These are phyloP conservation scores for Apeira syringaria DNA, from an alignment of 2,888 invertebrate genomes.

Conservation along the genomic window DNA sequence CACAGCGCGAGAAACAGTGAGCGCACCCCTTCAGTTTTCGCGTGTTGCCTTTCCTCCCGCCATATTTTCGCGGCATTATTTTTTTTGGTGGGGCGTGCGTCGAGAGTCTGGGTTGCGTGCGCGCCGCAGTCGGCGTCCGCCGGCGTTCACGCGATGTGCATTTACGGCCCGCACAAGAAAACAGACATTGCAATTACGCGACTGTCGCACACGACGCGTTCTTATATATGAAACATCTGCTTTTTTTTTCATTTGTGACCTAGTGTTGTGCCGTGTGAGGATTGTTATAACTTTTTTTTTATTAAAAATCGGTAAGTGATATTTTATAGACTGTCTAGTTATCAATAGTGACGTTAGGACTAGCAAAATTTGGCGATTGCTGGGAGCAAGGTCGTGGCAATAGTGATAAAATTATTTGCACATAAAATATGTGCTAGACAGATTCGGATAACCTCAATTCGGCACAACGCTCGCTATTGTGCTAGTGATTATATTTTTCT, in stretches of 20 bases:
- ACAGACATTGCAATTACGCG: conserved; percentile 15
- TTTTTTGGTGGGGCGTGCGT: conserved; percentile 58
- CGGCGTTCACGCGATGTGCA: conserved; percentile 48
- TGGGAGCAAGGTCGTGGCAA: conserved; percentile 77
- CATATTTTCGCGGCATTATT: conserved; percentile 71
- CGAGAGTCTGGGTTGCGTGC: conserved; percentile 57
- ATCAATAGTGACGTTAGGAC: conserved; percentile 67
- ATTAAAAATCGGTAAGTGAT: conserved; percentile 33
- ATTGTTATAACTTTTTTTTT: conserved; percentile 36
- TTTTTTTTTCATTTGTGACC: conserved; percentile 40
- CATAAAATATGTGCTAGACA: conserved; percentile 77
- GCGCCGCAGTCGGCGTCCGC: conserved; percentile 75
- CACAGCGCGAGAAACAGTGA: conserved; percentile 59
- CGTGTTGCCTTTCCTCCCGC: conserved; percentile 71
- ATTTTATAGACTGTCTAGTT: conserved; percentile 52
- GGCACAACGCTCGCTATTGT: conserved; percentile 68
- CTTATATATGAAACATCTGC: conserved; percentile 32
- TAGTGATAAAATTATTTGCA: conserved; percentile 81
- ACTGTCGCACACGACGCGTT: conserved; percentile 20
- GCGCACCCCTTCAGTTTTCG: conserved; percentile 78
- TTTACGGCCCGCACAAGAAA: conserved; percentile 7
- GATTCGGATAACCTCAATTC: conserved; percentile 79
- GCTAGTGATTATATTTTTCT: conserved; percentile 28
- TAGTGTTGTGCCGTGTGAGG: conserved; percentile 51
- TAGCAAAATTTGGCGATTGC: conserved; percentile 77